phyloP scores from a whole-genome alignment of 1,140 invertebrate species.

The Drosophila sturtevanti region DNA sequence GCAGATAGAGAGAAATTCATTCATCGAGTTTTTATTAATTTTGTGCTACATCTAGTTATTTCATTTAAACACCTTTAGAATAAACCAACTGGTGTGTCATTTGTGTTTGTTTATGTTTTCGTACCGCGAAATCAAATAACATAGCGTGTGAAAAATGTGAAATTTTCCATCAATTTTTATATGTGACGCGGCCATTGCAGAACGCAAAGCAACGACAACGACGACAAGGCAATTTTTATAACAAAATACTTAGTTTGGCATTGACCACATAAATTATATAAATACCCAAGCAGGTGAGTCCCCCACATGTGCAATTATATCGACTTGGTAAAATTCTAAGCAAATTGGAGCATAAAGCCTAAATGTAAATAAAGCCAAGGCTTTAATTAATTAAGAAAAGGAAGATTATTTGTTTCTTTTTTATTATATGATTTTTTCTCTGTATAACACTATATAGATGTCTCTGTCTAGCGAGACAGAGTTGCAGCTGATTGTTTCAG shows the following conservation, averaged over 20 bases:
- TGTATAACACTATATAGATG: slow-evolving; percentile 4
- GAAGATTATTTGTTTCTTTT: slow-evolving; percentile 9
- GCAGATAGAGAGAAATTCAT: slow-evolving; percentile 65
- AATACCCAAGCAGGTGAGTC: slow-evolving; percentile 60
- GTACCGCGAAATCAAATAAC: slow-evolving; percentile 39
- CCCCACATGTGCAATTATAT: background rate
- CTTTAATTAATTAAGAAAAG: slow-evolving; percentile 3
- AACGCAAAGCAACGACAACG: slow-evolving; percentile 26
- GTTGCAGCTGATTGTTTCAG: background rate
- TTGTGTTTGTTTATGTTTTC: slow-evolving; percentile 68
- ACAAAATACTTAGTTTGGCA: slow-evolving; percentile 32
- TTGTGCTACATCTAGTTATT: slow-evolving; percentile 67
- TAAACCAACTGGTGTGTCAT: slow-evolving; percentile 66
- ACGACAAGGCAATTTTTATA: slow-evolving; percentile 10
- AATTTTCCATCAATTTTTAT: slow-evolving; percentile 38
- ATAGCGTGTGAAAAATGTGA: slow-evolving; percentile 59
- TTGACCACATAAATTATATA: slow-evolving; percentile 65
- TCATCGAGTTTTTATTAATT: slow-evolving; percentile 75
- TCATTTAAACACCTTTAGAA: slow-evolving; percentile 63
- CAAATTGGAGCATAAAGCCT: slow-evolving; percentile 34
- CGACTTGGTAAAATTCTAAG: slow-evolving; percentile 7
- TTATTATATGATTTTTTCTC: background rate
- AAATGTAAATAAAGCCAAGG: slow-evolving; percentile 36
- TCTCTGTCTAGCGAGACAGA: background rate
- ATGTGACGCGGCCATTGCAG: slow-evolving; percentile 78